Base-by-base conservation (phyloP, 1,140 invertebrate species). In the Papilio polytes region DNA sequence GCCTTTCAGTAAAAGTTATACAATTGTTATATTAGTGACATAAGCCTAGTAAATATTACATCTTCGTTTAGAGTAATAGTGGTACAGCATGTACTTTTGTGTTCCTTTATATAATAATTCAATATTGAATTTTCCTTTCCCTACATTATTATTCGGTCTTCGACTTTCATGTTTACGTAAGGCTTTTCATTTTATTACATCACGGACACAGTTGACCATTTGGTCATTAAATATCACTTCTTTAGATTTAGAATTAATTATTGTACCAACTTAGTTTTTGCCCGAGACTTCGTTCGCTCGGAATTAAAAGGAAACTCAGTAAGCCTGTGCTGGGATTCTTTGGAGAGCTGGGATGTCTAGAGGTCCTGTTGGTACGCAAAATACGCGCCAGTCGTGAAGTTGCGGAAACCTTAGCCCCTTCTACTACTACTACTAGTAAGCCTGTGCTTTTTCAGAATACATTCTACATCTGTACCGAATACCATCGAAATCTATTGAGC, bases 81-180 rank as follows among this genome's bases (percentile, higher is more conserved):
- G 22, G 20, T 63, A n/a, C n/a, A n/a, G n/a, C n/a, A n/a, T 22
- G 2, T 26, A 2, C 22, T 22, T 63, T 26, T 63, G 59, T 63
- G 22, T 63, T 26, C 22, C 20, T 63, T 63, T 63, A 74, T 20
- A 44, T 74, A 74, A 74, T 48, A 46, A 74, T 74, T n/a, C 41
- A 44, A 74, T 74, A 74, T 74, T 46, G 36, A 44, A 74, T 74
- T 74, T 74, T 74, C 72, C 41, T 44, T 44, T 46, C 10, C 73
- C 10, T 20, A n/a, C 15, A 10, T 22, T 12, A 18, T 74, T 41
- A 73, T 74, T 74, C 66, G 63, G 66, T 74, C 59, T 63, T 77
- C 53, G 22, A 74, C 81, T 85, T 85, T 84, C 81, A 82, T 84
- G 70, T n/a, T 85, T 82, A 86, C 80, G 80, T 51, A 86, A 86